Percentiles rank a stretch among this genome's conserved stretches.
These are phyloP conservation scores for Campylorhamphus procurvoides DNA, from an alignment of 2,113 vertebrate genomes.

Conservation along the genomic window DNA sequence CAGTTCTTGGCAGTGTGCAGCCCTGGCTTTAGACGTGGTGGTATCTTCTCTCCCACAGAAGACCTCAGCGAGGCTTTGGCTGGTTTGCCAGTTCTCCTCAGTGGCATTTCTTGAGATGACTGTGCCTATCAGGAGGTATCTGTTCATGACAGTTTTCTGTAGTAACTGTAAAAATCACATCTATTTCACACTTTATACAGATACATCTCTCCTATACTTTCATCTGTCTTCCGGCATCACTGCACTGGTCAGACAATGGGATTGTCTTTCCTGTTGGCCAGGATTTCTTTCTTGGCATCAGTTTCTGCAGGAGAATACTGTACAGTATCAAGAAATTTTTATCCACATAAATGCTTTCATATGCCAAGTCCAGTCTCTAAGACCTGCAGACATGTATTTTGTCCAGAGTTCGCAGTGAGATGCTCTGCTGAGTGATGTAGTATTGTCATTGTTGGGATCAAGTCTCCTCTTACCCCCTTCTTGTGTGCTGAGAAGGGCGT, in stretches of 20 bases:
- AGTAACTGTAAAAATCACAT: background rate
- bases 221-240: fast-evolving
- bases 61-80: background rate
- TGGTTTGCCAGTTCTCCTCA: background rate
- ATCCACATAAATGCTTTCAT: background rate
- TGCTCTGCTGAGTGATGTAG: background rate
- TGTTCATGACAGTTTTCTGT: background rate
- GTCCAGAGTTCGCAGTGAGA: background rate
- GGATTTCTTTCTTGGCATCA: background rate
- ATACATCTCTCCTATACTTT: background rate
- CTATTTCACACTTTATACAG: background rate
- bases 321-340: background rate
- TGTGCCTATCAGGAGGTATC: background rate
- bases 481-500: background rate
- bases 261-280: background rate
- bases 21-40: background rate
- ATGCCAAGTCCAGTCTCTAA: background rate
- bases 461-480: background rate
- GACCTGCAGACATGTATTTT: background rate
- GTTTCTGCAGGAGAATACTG: background rate
- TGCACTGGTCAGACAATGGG: background rate
- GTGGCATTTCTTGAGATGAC: background rate
- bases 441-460: background rate
- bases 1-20: background rate
- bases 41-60: background rate